Evolutionary conservation across 2,113 vertebrate species (phyloP).

Genomic region (Pithys albifrons): DNA sequence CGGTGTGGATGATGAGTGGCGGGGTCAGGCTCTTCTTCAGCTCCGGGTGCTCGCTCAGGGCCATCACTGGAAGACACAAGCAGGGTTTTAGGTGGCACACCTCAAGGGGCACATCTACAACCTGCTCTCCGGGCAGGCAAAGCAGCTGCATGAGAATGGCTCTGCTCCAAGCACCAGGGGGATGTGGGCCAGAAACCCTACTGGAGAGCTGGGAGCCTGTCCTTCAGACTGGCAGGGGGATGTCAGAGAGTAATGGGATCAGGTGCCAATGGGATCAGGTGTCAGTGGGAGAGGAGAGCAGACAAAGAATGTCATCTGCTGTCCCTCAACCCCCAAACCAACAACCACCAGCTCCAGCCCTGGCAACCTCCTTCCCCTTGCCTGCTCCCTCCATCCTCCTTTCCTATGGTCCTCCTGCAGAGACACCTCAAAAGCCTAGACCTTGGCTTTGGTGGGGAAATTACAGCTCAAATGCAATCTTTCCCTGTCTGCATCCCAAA

Average conservation of each 20-base stretch:
- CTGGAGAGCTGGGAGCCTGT: not conserved
- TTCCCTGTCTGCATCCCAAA: not conserved
- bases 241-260: not conserved
- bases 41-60: slow-evolving; percentile 87
- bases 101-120: not conserved
- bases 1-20: slow-evolving; percentile 94
- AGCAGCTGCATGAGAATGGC: rapidly evolving
- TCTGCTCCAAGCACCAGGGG: not conserved
- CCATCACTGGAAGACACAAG: slow-evolving; percentile 77
- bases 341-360: not conserved
- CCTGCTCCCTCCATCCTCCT: not conserved
- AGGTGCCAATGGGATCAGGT: not conserved
- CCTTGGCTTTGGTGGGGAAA: rapidly evolving
- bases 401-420: not conserved
- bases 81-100: not conserved
- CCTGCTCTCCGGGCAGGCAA: not conserved
- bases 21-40: slow-evolving; percentile 91
- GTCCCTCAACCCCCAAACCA: not conserved
- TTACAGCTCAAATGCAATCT: rapidly evolving
- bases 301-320: not conserved
- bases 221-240: not conserved
- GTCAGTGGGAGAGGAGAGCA: not conserved
- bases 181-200: not conserved
- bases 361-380: not conserved
- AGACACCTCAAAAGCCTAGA: not conserved